Conservation (phyloP, 2,797 vertebrate genomes). For the Spinibarbus caldwelli region DNA sequence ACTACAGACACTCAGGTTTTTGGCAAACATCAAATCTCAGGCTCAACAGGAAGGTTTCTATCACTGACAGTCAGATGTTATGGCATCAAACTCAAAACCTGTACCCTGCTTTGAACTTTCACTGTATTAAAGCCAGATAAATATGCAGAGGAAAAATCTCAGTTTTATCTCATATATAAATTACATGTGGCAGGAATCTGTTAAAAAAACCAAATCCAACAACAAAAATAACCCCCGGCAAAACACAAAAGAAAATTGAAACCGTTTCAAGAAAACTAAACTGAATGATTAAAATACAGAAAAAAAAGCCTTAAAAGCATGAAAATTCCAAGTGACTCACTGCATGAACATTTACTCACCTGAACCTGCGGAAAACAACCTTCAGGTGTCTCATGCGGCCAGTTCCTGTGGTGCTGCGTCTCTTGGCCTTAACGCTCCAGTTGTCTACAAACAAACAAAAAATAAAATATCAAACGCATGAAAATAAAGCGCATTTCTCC, state of each 20-base stretch:
- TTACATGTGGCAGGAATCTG: not conserved
- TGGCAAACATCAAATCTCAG: not conserved
- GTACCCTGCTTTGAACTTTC: not conserved
- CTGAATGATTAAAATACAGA: not conserved
- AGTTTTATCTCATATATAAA: no score
- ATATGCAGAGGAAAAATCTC: not conserved
- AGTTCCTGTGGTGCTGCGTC: conserved; percentile 97
- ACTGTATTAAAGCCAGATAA: not conserved
- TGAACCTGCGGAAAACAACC: conserved; percentile 96
- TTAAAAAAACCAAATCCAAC: no score
- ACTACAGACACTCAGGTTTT: not conserved
- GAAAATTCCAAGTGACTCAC: not conserved
- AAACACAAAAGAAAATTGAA: not conserved
- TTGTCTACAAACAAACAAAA: conserved; percentile 82
- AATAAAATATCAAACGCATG: not conserved
- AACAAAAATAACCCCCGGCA: no score
- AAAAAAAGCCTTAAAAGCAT: not conserved
- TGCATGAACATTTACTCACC: conserved; percentile 71
- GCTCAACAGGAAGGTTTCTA: not conserved
- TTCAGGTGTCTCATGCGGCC: conserved; percentile 97
- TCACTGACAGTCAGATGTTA: not conserved
- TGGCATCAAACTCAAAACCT: not conserved
- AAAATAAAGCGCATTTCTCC: not conserved
- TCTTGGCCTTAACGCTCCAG: conserved; percentile 98
- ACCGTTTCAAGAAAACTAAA: not conserved